A percentile compares a stretch with the other conserved stretches of the same genome.
Evolutionary conservation across 64 coral and sea anemone species (phyloP).

Genomic region (Montipora cactus): DNA sequence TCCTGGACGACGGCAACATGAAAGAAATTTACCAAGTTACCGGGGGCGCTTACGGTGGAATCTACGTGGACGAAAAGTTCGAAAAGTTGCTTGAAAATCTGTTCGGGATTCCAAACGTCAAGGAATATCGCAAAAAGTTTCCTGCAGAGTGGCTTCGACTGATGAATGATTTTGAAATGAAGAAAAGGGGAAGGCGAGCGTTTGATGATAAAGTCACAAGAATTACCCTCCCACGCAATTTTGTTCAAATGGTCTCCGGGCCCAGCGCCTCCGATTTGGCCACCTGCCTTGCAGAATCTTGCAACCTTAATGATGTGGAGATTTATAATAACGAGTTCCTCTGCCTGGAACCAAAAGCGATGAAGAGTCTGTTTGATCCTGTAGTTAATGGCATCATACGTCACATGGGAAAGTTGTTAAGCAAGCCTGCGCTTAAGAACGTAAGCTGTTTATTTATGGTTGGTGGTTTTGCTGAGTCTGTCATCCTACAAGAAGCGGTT

Average conservation of each 20-base stretch:
- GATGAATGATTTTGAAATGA: constrained; percentile 59
- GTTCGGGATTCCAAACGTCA: neutral
- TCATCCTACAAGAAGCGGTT: neutral
- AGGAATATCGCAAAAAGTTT: neutral
- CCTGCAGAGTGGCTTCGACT: constrained; percentile 16
- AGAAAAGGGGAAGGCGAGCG: constrained; percentile 36
- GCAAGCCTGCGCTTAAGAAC: neutral
- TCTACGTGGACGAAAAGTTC: constrained; percentile 13
- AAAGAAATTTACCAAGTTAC: constrained; percentile 29
- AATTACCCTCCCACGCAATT: neutral
- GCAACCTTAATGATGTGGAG: too few species aligned
- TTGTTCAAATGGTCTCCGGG: neutral
- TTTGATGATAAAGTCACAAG: neutral
- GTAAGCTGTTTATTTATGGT: constrained; percentile 39
- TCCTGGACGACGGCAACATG: neutral
- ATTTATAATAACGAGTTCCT: neutral
- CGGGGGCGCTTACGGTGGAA: constrained; percentile 38
- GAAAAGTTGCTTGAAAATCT: neutral
- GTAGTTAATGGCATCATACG: neutral
- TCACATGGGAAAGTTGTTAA: neutral
- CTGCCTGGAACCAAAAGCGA: neutral
- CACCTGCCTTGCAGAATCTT: too few species aligned
- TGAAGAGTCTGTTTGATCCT: constrained; percentile 18
- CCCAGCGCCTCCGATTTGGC: too few species aligned
- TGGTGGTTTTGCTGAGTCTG: constrained; percentile 43